Evolutionary conservation across 2,113 vertebrate genomes (phyloP).

Genomic region (Herpailurus yagouaroundi): DNA sequence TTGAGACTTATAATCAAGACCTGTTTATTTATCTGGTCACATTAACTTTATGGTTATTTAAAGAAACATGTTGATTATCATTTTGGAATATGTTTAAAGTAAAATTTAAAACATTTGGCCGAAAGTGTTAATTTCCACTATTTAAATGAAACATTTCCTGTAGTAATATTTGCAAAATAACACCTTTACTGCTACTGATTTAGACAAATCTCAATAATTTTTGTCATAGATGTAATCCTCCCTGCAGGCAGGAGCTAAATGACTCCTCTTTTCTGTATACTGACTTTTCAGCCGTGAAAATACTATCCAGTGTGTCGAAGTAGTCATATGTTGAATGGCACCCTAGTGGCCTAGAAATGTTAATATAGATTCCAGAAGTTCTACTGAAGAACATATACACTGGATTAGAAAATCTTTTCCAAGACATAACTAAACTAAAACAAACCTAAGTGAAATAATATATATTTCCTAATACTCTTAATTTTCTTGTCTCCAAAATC

Average conservation of each 20-base stretch:
- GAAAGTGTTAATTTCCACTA: background rate
- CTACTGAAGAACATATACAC: background rate
- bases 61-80: background rate
- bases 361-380: background rate
- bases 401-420: background rate
- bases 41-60: slow-evolving; percentile 2
- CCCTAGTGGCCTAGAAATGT: background rate
- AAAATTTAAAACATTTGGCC: background rate
- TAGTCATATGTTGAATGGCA: background rate
- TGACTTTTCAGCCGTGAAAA: background rate
- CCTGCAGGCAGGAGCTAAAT: background rate
- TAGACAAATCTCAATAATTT: background rate
- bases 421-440: background rate
- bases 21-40: background rate
- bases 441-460: background rate
- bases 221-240: background rate
- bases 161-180: background rate
- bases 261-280: background rate
- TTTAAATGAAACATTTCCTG: background rate
- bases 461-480: background rate
- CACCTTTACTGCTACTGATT: background rate
- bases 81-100: background rate
- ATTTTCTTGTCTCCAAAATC: background rate
- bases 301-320: background rate
- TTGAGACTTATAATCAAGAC: background rate